Base-by-base conservation (phyloP, 2,113 vertebrate species). In the Megaceryle torquata region DNA sequence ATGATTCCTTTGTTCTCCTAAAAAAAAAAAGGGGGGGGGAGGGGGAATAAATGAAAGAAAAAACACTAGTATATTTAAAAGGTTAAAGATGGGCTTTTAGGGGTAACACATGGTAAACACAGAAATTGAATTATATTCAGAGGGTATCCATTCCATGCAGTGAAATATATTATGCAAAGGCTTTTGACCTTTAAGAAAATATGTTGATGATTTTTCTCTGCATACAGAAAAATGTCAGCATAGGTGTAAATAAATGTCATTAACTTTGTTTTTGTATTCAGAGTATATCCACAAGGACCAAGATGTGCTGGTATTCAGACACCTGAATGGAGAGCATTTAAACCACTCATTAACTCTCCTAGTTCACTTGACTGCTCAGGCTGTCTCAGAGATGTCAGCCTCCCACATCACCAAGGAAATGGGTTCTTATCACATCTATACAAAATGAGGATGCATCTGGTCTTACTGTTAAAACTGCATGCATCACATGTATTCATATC, bases 181-280 rank as follows among this genome's bases (percentile, higher is more conserved):
- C 64, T 95, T 95, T 94, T 97, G 92, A 95, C 94, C 88, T 95
- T 97, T 96, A 91, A 91, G 86, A 93, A 96, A 80, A 81, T 80
- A 76, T 57, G 77, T 92, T 95, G 88, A 95, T 94, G 65, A 95
- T 87, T 91, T 95, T 95, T 85, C 72, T 91, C 31, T 89, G 74
- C 67, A 95, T 94, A 84, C 76, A 68, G 68, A 97, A 93, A 97
- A 97, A 88, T 96, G 93, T 95, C 80, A 91, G 82, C 72, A 37
- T 20, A 82, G 53, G 29, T 94, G 57, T 94, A 95, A 97, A 97
- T 97, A 75, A 95, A 94, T 95, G 91, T 84, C 72, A 90, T 95
- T 96, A 96, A 82, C 33, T 96, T 92, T 81, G 60, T 39, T 89
- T 89, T 91, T 93, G 22, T 33, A 85, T 96, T 94, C 83, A 57